Base-by-base conservation (phyloP, 1,140 invertebrate species). In the Drosophila oshimai region DNA sequence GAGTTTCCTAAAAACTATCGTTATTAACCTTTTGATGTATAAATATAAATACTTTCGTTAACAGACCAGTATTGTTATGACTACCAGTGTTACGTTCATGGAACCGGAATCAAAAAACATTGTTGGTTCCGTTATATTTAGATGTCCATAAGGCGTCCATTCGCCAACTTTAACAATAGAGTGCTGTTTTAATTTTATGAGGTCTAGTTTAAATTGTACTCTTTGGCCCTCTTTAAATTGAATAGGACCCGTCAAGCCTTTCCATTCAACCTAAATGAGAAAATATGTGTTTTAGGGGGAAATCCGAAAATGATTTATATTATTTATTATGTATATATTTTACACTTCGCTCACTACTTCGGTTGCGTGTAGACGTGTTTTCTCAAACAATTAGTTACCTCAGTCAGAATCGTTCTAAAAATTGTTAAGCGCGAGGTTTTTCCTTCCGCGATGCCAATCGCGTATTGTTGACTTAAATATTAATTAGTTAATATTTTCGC, bases 181-280 rank as follows among this genome's bases (percentile, higher is more conserved):
- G 29, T 96, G 95, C 24, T 95, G 95, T 36, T 95, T 94, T 57
- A 98, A 91, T 89, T 98, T 95, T 42, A 98, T 93, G 3, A 99
- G 92, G 88, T 97, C 96, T 39, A 99, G 92, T 83, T 96, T 96
- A 90, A 98, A 96, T 77, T 96, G 95, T 13, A 94, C 95, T 46
- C 97, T 92, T 67, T 94, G 94, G 0, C 97, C 97, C 87, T 96
- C 95, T 73, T 95, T 95, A 91, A 99, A 98, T 73, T 97, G 94
- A 64, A 99, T 95, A 9, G 94, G 95, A 2, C 98, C 98, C 1
- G 97, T 98, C 33, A 99, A 91, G 1, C 98, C 97, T 76, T 95
- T 84, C 89, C 89, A 90, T 57, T 90, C 86, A 39, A 90, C 89
- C 89, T 90, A 13, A 18, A 36, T 2, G n/a, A 39, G 6, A 44